These are phyloP conservation scores for Chloroceryle amazona DNA, from an alignment of 2,797 vertebrate genomes.

Conservation along the genomic window DNA sequence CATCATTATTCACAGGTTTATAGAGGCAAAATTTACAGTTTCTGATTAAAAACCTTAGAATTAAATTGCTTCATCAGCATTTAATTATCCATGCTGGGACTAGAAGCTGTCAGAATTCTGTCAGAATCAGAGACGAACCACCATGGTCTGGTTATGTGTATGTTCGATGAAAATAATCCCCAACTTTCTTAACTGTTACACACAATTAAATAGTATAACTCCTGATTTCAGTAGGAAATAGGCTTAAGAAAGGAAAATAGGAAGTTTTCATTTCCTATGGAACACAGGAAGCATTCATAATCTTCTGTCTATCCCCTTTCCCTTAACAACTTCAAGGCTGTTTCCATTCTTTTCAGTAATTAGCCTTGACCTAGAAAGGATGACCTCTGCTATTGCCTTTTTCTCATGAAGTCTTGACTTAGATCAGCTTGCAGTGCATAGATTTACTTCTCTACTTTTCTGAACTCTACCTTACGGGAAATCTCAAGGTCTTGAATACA, in stretches of 20 bases:
- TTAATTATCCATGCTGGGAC: background rate
- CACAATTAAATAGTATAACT: conserved; percentile 36
- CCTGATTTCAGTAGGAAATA: conserved; percentile 66
- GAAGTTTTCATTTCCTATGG: conserved; percentile 68
- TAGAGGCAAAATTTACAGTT: background rate
- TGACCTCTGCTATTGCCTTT: conserved; percentile 32
- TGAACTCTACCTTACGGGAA: background rate
- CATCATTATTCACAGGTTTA: background rate
- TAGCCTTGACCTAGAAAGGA: conserved; percentile 58
- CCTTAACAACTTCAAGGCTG: conserved; percentile 58
- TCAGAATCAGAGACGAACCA: background rate
- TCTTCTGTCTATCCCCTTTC: conserved; percentile 59
- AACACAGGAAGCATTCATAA: conserved; percentile 67
- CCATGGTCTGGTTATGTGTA: background rate
- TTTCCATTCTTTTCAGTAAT: conserved; percentile 60
- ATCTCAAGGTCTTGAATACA: background rate
- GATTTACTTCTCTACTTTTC: conserved; percentile 1
- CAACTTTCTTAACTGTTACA: conserved; percentile 37
- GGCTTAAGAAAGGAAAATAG: conserved; percentile 53
- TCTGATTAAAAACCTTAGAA: conserved; percentile 6
- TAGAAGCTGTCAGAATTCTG: background rate
- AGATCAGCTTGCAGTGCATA: background rate
- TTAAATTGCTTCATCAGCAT: background rate
- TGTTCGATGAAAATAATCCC: background rate
- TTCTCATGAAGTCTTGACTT: background rate